Conservation (phyloP, 2,888 invertebrate species). For the Apamea crenata region DNA sequence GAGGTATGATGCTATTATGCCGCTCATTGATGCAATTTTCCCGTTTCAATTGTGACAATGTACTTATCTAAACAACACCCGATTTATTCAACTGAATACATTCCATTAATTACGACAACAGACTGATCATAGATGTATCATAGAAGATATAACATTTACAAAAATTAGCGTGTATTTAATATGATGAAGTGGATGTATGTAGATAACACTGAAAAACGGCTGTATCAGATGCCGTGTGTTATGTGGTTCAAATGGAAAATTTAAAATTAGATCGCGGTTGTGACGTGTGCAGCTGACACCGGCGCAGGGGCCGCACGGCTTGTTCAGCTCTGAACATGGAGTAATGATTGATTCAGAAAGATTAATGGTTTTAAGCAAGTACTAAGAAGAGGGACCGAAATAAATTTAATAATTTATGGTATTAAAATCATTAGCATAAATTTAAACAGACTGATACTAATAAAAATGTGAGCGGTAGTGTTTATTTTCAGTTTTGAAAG, state of each 20-base stretch:
- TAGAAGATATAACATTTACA: slow-evolving; percentile 68
- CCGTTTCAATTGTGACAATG: slow-evolving; percentile 35
- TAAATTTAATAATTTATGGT: slow-evolving; percentile 76
- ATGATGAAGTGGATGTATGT: slow-evolving; percentile 60
- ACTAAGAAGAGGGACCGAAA: slow-evolving; percentile 86
- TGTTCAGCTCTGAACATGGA: slow-evolving; percentile 33
- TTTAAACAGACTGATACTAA: slow-evolving; percentile 84
- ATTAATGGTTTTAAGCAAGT: slow-evolving; percentile 73
- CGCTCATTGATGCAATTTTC: slow-evolving; percentile 40
- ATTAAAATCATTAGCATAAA: slow-evolving; percentile 78
- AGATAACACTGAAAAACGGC: slow-evolving; percentile 56
- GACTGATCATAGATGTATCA: slow-evolving; percentile 81
- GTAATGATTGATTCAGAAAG: slow-evolving; percentile 57
- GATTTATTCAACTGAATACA: slow-evolving; percentile 71
- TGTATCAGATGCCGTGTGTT: slow-evolving; percentile 57
- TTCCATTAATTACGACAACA: slow-evolving; percentile 80
- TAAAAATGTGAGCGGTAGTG: slow-evolving; percentile 76
- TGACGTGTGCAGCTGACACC: slow-evolving; percentile 60
- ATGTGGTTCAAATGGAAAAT: slow-evolving; percentile 35
- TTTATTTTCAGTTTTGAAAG: slow-evolving; percentile 63
- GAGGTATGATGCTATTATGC: slow-evolving; percentile 24
- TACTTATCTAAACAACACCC: slow-evolving; percentile 34
- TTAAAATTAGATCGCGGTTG: slow-evolving; percentile 54
- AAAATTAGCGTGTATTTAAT: slow-evolving; percentile 64
- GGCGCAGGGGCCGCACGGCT: slow-evolving; percentile 38